A percentile compares a stretch with the other conserved stretches of the same genome.
These are phyloP conservation scores for Zaprionus obscuricornis DNA, from an alignment of 2,888 invertebrate genomes.

Conservation along the genomic window DNA sequence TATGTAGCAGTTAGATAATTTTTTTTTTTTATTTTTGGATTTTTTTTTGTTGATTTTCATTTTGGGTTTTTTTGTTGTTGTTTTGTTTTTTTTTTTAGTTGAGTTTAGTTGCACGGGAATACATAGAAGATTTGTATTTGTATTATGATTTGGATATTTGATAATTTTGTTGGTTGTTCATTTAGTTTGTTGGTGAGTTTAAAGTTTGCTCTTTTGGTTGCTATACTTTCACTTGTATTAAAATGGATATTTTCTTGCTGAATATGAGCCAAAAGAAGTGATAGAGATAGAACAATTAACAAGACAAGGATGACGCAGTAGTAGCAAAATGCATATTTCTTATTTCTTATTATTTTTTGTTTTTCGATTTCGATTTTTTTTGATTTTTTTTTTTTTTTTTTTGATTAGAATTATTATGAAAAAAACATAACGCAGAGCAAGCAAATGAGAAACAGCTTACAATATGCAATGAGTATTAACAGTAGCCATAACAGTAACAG, in stretches of 20 bases:
- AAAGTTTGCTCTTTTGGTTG: slow-evolving; percentile 70
- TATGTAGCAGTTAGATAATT: slow-evolving; percentile 16
- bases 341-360: no score
- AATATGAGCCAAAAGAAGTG: slow-evolving; percentile 60
- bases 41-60: slow-evolving; percentile 17
- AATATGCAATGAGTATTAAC: neutral
- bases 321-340: no score
- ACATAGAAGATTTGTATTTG: slow-evolving; percentile 75
- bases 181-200: slow-evolving; percentile 58
- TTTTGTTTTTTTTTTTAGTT: slow-evolving; percentile 22
- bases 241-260: slow-evolving; percentile 80
- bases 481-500: neutral
- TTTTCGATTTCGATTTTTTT: no score
- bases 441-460: slow-evolving; percentile 65
- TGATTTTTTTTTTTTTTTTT: no score
- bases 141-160: slow-evolving; percentile 63
- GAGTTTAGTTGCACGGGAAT: slow-evolving; percentile 56
- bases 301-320: slow-evolving; percentile 31
- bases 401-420: no score
- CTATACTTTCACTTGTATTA: slow-evolving; percentile 80
- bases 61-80: slow-evolving; percentile 11
- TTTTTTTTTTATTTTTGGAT: slow-evolving; percentile 16
- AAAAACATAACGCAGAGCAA: slow-evolving; percentile 78
- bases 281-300: slow-evolving; percentile 63
- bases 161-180: slow-evolving; percentile 42